phyloP scores from a whole-genome alignment of 2,797 vertebrate genomes.

The Chaetophractus vellerosus region DNA sequence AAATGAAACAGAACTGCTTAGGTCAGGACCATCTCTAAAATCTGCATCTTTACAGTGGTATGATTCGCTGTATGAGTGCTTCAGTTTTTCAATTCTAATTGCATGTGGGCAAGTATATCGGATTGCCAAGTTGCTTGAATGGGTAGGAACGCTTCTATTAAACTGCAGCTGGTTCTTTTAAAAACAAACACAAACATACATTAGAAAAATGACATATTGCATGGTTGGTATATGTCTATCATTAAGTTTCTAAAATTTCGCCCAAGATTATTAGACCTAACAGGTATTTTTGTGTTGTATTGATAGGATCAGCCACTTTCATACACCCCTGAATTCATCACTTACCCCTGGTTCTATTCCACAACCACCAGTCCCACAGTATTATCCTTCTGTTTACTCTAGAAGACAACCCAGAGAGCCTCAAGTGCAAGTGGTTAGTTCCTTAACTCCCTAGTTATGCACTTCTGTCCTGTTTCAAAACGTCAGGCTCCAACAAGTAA shows the following conservation, averaged over 20 bases:
- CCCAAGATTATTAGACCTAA: background rate
- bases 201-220: constrained; percentile 55
- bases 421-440: background rate
- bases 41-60: constrained; percentile 52
- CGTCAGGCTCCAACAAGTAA: background rate
- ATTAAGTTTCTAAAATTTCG: constrained; percentile 25
- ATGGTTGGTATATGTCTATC: background rate
- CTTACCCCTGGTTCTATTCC: background rate
- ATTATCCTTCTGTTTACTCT: background rate
- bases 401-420: background rate
- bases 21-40: constrained; percentile 78
- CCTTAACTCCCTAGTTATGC: background rate
- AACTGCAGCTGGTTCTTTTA: constrained; percentile 93
- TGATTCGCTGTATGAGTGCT: constrained; percentile 68
- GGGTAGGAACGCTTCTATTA: constrained; percentile 91
- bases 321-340: background rate
- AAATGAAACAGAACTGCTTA: constrained; percentile 91
- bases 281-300: background rate
- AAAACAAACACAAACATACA: constrained; percentile 53
- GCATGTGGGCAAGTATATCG: constrained; percentile 91
- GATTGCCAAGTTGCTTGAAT: constrained; percentile 91
- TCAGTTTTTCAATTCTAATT: constrained; percentile 95
- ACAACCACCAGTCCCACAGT: background rate
- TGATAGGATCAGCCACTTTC: background rate
- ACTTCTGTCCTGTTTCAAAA: background rate